Evolutionary conservation across 2,888 invertebrate species (phyloP).

Genomic region (Steinernema scapterisci): DNA sequence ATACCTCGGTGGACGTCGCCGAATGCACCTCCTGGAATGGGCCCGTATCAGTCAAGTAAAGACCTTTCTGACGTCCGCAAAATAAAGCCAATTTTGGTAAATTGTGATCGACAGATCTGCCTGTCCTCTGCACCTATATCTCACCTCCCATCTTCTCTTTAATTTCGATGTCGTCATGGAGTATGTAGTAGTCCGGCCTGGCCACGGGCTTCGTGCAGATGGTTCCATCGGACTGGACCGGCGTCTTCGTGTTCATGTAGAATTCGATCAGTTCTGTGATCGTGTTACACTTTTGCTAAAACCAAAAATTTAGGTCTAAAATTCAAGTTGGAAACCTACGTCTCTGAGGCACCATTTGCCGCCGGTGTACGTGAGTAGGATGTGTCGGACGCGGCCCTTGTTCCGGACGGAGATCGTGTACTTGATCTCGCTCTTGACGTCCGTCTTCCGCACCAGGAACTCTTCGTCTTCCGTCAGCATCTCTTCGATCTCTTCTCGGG

Average conservation of each 20-base stretch:
- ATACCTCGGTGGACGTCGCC: slow-evolving; percentile 40
- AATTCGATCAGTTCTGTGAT: slow-evolving; percentile 39
- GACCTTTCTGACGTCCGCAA: too few species aligned
- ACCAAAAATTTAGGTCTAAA: neutral
- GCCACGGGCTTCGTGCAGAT: slow-evolving; percentile 34
- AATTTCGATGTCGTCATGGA: slow-evolving; percentile 40
- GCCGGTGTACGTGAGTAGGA: neutral
- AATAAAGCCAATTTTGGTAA: too few species aligned
- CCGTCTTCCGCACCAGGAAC: neutral
- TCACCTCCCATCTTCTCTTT: slow-evolving; percentile 35
- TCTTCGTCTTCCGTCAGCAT: neutral
- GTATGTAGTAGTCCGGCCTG: slow-evolving; percentile 41
- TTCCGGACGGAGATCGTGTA: slow-evolving; percentile 31
- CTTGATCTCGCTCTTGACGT: neutral
- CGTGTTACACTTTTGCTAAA: neutral
- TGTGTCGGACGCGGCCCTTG: neutral
- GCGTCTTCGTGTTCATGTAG: slow-evolving; percentile 38
- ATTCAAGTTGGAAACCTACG: neutral
- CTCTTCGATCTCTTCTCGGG: neutral
- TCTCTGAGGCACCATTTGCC: neutral
- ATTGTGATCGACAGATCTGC: too few species aligned
- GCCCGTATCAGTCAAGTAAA: neutral
- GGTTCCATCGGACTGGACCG: slow-evolving; percentile 39
- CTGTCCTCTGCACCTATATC: too few species aligned
- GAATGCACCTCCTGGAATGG: slow-evolving; percentile 37